Evolutionary conservation across 2,888 invertebrate species (phyloP).

Genomic region (Patella caerulea): DNA sequence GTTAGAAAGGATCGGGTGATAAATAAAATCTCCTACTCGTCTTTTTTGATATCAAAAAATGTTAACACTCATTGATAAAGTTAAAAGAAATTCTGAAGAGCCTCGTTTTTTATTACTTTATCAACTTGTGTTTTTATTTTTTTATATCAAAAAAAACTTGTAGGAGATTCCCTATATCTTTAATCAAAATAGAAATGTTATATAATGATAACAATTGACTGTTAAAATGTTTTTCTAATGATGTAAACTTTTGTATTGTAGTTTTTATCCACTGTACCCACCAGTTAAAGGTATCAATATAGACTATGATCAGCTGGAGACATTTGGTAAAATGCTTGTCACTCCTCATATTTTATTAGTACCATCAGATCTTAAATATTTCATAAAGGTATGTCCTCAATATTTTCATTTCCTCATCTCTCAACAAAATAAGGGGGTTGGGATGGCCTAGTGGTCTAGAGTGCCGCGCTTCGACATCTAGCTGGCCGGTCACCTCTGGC

Average conservation of each 20-base stretch:
- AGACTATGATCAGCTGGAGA: constrained; percentile 82
- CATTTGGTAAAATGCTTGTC: constrained; percentile 80
- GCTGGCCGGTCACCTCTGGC: no score
- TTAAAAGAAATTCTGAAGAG: no score
- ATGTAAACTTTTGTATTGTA: constrained; percentile 42
- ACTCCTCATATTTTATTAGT: constrained; percentile 87
- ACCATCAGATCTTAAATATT: constrained; percentile 88
- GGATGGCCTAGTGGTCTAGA: no score
- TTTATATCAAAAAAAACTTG: no score
- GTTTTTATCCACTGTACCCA: constrained; percentile 87
- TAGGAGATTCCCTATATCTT: no score
- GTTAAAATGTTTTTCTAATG: neutral
- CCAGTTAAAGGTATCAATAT: constrained; percentile 78
- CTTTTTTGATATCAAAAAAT: no score
- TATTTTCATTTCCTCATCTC: neutral
- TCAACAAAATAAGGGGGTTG: neutral
- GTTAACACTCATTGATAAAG: no score
- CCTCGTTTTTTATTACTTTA: no score
- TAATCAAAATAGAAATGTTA: neutral
- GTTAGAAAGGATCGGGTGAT: no score
- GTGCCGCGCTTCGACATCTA: no score
- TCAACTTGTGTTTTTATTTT: no score
- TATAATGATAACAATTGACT: neutral
- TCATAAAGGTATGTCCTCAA: constrained; percentile 79
- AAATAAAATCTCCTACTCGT: no score